Conservation (phyloP, 2,113 vertebrate species). For the Mus musculus region GRCm39 chr8:60030001-60030500, state of each 20-base stretch:
- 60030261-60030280: neutral
- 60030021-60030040: neutral
- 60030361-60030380: neutral
- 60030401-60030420: neutral
- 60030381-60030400: constrained; percentile 27
- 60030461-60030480: too few species aligned
- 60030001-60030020: neutral
- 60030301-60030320: neutral
- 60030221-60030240: neutral
- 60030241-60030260: neutral
- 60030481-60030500: too few species aligned
- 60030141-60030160: neutral
- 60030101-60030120: neutral
- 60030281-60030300: neutral
- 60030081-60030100: neutral
- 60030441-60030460: too few species aligned
- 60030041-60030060: neutral
- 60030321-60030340: neutral
- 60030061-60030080: neutral
- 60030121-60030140: too few species aligned
- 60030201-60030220: neutral
- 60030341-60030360: neutral
- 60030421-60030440: too few species aligned
- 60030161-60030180: neutral
- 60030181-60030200: neutral